Conservation (phyloP, 64 coral and sea anemone genomes). For the Dendronephthya gigantea region DNA sequence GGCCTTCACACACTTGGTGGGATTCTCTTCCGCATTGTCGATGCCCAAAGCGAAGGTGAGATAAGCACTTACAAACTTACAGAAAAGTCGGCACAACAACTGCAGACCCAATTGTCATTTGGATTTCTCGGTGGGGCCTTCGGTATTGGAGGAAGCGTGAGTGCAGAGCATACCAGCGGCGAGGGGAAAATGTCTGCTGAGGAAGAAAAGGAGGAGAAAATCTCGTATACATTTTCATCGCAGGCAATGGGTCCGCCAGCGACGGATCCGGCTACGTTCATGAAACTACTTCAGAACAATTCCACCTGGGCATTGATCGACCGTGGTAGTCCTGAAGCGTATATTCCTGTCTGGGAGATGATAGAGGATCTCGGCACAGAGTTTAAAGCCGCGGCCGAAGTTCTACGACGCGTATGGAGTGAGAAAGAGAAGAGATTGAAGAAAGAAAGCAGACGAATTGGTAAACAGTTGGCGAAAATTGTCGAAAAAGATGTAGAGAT, state of each 20-base stretch:
- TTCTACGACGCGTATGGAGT: background rate
- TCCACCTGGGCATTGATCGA: constrained; percentile 30
- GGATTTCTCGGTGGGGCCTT: background rate
- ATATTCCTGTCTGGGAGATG: constrained; percentile 25
- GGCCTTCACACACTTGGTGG: constrained; percentile 46
- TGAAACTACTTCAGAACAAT: constrained; percentile 1
- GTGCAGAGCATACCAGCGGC: background rate
- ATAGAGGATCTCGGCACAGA: background rate
- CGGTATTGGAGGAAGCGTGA: too few relatives aligned
- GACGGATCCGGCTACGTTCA: background rate
- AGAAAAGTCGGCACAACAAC: background rate
- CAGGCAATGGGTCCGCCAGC: background rate
- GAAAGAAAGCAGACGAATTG: background rate
- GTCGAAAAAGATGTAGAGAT: background rate
- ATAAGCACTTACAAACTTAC: background rate
- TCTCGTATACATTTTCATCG: background rate
- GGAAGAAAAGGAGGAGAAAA: background rate
- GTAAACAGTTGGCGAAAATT: background rate
- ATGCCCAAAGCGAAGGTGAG: background rate
- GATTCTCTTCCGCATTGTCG: constrained; percentile 15
- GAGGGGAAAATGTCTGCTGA: background rate
- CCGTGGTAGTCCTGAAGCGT: background rate
- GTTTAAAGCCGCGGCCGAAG: background rate
- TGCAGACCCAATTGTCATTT: constrained; percentile 20
- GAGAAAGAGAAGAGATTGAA: background rate